Percentiles rank a stretch among this genome's conserved stretches.
Evolutionary conservation across 2,797 vertebrate genomes (phyloP).

Genomic region (Caiman crocodilus): DNA sequence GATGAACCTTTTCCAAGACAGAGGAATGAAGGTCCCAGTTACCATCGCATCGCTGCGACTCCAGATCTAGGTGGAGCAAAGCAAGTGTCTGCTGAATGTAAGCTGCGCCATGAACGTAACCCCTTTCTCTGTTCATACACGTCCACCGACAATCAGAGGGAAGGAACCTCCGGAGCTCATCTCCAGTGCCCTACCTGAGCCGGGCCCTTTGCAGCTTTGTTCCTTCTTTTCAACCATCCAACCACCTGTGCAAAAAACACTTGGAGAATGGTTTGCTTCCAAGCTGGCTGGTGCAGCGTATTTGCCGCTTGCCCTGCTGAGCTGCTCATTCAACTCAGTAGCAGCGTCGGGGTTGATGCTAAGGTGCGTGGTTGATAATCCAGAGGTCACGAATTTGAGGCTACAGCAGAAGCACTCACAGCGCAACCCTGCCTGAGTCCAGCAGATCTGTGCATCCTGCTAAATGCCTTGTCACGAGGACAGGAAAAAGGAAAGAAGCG

Average conservation of each 20-base stretch:
- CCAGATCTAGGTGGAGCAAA: background rate
- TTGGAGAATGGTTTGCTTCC: background rate
- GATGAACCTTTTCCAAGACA: background rate
- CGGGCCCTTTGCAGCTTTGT: background rate
- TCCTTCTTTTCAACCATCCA: background rate
- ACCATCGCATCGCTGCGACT: accelerated
- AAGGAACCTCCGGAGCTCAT: too few species aligned
- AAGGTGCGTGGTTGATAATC: too few species aligned
- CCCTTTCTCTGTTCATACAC: accelerated
- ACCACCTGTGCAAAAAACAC: background rate
- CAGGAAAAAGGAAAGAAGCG: too few species aligned
- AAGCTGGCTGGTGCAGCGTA: background rate
- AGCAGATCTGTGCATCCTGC: too few species aligned
- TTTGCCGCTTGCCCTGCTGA: background rate
- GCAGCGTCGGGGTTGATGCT: too few species aligned
- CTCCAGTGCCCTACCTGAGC: too few species aligned
- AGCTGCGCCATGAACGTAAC: background rate
- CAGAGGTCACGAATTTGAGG: too few species aligned
- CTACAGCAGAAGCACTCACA: too few species aligned
- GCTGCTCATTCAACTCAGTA: too few species aligned
- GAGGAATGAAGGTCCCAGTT: accelerated
- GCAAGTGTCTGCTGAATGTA: accelerated
- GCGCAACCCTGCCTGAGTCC: too few species aligned
- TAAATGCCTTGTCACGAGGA: too few species aligned
- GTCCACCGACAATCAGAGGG: background rate